Conservation (phyloP, 2,113 vertebrate genomes). For the Saguinus imperator region DNA sequence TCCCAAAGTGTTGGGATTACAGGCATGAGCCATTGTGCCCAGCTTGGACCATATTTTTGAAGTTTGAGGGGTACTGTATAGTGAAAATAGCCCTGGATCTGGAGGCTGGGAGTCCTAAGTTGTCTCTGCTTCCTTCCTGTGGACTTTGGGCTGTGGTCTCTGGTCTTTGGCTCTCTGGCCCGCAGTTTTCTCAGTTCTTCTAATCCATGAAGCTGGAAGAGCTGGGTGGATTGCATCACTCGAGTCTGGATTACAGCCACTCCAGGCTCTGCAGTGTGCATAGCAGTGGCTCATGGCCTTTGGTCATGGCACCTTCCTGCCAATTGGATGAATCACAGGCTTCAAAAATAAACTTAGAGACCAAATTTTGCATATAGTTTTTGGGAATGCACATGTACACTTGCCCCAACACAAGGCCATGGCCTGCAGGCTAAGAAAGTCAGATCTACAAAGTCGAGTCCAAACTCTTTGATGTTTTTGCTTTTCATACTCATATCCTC, state of each 20-base stretch:
- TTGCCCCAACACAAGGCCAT: neutral
- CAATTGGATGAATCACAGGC: neutral
- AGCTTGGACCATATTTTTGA: neutral
- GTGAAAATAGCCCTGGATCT: neutral
- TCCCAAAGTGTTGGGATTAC: no score
- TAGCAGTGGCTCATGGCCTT: neutral
- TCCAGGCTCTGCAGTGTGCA: neutral
- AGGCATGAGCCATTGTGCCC: no score
- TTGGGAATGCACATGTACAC: neutral
- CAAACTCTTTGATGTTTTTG: neutral
- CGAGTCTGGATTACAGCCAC: neutral
- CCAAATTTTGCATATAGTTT: neutral
- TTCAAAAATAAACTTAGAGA: neutral
- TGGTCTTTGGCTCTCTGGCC: neutral
- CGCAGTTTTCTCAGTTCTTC: slow-evolving; percentile 27
- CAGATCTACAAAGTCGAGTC: neutral
- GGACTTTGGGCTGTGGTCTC: neutral
- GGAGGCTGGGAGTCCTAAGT: neutral
- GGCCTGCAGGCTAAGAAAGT: neutral
- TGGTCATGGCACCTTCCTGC: neutral
- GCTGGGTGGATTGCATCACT: neutral
- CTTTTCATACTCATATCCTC: neutral
- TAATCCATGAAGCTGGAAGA: neutral
- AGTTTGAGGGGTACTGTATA: neutral
- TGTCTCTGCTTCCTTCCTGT: neutral